phyloP scores from a whole-genome alignment of 2,113 vertebrate species.

The Bos javanicus region DNA sequence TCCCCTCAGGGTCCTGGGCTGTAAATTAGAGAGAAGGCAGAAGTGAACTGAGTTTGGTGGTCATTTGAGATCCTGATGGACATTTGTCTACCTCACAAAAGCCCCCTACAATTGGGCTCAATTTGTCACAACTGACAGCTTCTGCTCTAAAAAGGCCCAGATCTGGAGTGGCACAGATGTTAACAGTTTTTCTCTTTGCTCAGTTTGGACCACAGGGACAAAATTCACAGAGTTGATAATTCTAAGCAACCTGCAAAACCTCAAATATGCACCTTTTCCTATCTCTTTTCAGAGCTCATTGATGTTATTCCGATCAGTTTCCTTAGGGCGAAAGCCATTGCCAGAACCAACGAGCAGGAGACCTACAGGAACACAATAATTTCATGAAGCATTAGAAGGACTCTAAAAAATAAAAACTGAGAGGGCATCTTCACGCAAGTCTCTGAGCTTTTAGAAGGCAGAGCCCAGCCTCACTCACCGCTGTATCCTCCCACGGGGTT shows the following conservation, averaged over 20 bases:
- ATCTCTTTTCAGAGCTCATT: not conserved
- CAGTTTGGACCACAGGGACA: not conserved
- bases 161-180: slow-evolving; percentile 16
- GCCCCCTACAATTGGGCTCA: not conserved
- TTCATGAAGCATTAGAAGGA: not conserved
- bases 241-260: not conserved
- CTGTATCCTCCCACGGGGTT: accelerated
- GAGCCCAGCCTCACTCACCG: not conserved
- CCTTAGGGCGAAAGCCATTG: not conserved
- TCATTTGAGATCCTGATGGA: not conserved
- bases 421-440: not conserved
- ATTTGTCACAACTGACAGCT: slow-evolving; percentile 53
- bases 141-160: slow-evolving; percentile 15
- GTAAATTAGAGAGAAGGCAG: slow-evolving; percentile 37
- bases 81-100: slow-evolving; percentile 63
- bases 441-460: not conserved
- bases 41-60: slow-evolving; percentile 58
- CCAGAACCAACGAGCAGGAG: not conserved
- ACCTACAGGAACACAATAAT: not conserved
- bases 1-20: not conserved
- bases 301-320: not conserved
- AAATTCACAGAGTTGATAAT: not conserved
- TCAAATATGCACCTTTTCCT: not conserved
- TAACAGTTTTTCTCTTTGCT: not conserved
- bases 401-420: not conserved